Evolutionary conservation across 2,113 vertebrate species (phyloP).

Genomic region (Takifugu flavidus): DNA sequence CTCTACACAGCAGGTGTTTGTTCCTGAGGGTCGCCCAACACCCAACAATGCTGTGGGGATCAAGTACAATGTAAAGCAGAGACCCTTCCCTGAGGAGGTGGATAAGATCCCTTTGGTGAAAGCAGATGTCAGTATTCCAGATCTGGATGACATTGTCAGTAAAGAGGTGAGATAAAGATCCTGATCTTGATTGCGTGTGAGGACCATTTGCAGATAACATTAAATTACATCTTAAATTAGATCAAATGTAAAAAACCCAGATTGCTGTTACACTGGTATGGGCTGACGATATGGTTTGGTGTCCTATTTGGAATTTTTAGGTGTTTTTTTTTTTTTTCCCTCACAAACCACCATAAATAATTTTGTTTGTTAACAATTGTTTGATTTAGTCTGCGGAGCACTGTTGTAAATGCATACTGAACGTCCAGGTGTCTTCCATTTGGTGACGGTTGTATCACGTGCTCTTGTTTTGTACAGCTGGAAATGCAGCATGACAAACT

Average conservation of each 20-base stretch:
- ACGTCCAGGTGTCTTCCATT: not conserved
- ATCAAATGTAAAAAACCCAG: not conserved
- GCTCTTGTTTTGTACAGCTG: conserved; percentile 70
- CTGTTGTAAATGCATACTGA: conserved; percentile 1
- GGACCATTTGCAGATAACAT: not conserved
- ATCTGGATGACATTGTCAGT: conserved; percentile 93
- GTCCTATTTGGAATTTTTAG: too few species aligned
- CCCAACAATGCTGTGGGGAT: conserved; percentile 87
- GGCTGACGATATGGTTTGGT: not conserved
- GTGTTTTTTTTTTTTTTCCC: too few species aligned
- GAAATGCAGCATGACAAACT: conserved; percentile 89
- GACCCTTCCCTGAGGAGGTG: conserved; percentile 94
- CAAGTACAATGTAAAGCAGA: conserved; percentile 89
- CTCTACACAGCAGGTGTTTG: conserved; percentile 82
- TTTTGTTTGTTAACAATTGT: too few species aligned
- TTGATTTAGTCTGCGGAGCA: conserved; percentile 6
- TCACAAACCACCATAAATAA: too few species aligned
- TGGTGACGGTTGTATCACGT: not conserved
- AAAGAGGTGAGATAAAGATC: conserved; percentile 80
- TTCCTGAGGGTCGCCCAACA: conserved; percentile 85
- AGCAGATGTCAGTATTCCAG: conserved; percentile 94
- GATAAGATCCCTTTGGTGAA: conserved; percentile 97
- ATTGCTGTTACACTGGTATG: not conserved
- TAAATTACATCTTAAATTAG: not conserved
- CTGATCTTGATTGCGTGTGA: not conserved